phyloP scores from a whole-genome alignment of 2,113 vertebrate species.

The Saguinus imperator region DNA sequence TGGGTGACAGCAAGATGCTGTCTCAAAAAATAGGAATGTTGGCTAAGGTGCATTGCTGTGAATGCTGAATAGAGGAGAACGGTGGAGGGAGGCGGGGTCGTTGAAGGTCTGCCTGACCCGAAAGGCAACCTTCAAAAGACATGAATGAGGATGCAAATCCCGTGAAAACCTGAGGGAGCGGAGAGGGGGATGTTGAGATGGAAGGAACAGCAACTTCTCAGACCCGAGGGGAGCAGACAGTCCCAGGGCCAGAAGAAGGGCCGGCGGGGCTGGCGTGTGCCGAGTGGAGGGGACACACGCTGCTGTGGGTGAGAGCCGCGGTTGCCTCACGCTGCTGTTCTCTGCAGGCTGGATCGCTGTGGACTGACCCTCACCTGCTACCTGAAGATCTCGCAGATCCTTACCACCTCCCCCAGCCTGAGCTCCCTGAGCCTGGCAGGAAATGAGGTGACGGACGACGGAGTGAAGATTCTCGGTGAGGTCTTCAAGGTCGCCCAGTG shows the following conservation, averaged over 20 bases:
- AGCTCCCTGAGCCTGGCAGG: conserved; percentile 18
- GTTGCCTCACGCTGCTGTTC: accelerated
- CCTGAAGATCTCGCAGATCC: background rate
- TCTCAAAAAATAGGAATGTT: too few species aligned
- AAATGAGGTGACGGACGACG: background rate
- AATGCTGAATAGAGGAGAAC: too few species aligned
- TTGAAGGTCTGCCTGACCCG: background rate
- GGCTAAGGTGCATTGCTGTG: too few species aligned
- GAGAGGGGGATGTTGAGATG: background rate
- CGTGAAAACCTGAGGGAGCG: background rate
- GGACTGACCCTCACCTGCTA: background rate
- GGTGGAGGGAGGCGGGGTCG: accelerated
- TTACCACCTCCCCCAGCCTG: background rate
- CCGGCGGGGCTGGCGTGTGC: accelerated
- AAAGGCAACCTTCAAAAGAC: background rate
- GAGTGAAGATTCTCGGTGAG: background rate
- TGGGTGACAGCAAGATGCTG: too few species aligned
- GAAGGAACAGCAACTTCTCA: background rate
- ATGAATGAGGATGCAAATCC: background rate
- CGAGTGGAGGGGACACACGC: background rate
- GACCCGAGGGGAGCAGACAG: background rate
- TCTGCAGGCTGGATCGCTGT: conserved; percentile 54
- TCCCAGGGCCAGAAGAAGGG: too few species aligned
- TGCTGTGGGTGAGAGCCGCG: accelerated
- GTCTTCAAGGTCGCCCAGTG: background rate